Base-by-base conservation (phyloP, 2,888 invertebrate genomes). In the Philaethria dido region DNA sequence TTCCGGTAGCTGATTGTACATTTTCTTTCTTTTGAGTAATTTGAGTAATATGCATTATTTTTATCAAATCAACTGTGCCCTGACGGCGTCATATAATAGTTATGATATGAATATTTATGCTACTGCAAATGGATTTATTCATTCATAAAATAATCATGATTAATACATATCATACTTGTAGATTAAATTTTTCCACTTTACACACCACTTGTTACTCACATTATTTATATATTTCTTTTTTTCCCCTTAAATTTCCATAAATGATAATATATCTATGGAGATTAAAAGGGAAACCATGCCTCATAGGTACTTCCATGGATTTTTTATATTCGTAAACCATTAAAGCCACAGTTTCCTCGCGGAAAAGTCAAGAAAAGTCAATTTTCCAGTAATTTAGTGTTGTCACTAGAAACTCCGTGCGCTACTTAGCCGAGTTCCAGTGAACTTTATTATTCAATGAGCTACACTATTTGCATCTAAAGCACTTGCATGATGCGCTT, bases 381-480 rank as follows among this genome's bases (percentile, higher is more conserved):
- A 66, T 69, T 69, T 66, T 47, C 69, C 66, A 65, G 29, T 66
- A 48, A 55, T 55, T 55, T 48, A 54, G 62, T 29, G 60, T 50
- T 60, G 59, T 63, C 62, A 48, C 50, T 33, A 44, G 47, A 48
- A 57, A 55, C 66, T 42, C 45, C 63, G 66, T 63, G 69, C 59
- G 52, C 60, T 69, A 69, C 54, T 69, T 69, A 69, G 59, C 69
- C 66, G 66, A 69, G 69, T 69, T 69, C 69, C 42, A 63, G 45
- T 66, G 52, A 54, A 60, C 62, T 66, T 69, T 59, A 59, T 66
- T 70, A 71, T 71, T 65, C 66, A 67, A 65, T 62, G 60, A 64
- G 69, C 16, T 52, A 59, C 66, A 55, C 25, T 63, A 67, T 72
- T 69, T 67, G 67, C 72, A 72, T 72, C 50, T 65, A 66, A 66